These are phyloP conservation scores for Plodia interpunctella DNA, from an alignment of 1,140 invertebrate genomes.

Conservation along the genomic window DNA sequence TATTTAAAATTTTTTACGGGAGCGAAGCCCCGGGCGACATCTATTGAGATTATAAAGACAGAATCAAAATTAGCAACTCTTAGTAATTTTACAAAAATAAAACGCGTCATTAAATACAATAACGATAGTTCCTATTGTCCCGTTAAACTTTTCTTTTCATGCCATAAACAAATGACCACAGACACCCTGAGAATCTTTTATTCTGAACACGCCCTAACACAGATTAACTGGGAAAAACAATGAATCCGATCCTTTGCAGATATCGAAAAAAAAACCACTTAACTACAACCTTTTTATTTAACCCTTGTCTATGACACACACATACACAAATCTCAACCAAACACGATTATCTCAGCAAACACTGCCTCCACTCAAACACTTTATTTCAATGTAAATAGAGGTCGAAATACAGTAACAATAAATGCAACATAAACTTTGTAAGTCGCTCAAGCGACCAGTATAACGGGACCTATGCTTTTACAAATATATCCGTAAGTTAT, in stretches of 20 bases:
- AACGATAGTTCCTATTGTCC: not conserved
- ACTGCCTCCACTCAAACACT: slow-evolving; percentile 2
- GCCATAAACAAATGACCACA: not conserved
- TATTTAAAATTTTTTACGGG: too few relatives aligned
- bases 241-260: slow-evolving; percentile 18
- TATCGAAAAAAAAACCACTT: slow-evolving; percentile 26
- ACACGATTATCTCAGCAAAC: slow-evolving; percentile 14
- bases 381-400: slow-evolving; percentile 19
- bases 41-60: too few relatives aligned
- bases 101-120: not conserved
- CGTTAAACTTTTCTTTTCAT: not conserved
- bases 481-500: slow-evolving; percentile 1
- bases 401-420: slow-evolving; percentile 15
- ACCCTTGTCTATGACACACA: slow-evolving; percentile 35
- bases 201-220: slow-evolving; percentile 5
- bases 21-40: too few relatives aligned
- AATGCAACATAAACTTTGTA: slow-evolving; percentile 31
- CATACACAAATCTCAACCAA: slow-evolving; percentile 34
- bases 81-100: not conserved
- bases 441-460: slow-evolving; percentile 29
- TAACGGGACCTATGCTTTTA: slow-evolving; percentile 22
- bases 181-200: not conserved
- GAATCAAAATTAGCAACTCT: too few relatives aligned
- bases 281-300: slow-evolving; percentile 37
- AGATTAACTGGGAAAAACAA: slow-evolving; percentile 9